These are phyloP conservation scores for Orbicella faveolata DNA, from an alignment of 64 coral and sea anemone species.

Conservation along the genomic window DNA sequence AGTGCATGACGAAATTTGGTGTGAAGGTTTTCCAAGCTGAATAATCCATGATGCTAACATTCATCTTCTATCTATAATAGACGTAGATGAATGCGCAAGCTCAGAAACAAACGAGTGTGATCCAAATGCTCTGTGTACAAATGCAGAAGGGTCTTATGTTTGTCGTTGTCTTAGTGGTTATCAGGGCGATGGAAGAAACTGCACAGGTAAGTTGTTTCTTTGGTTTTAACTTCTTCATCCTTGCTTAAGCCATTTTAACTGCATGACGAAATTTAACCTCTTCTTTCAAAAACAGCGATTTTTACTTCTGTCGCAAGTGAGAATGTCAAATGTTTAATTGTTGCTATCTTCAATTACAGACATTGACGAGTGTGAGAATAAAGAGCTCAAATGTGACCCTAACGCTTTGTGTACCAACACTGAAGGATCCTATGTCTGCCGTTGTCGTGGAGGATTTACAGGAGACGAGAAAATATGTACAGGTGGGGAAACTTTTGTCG, in stretches of 20 bases:
- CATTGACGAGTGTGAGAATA: neutral
- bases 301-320: neutral
- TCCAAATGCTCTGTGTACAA: neutral
- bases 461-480: no score
- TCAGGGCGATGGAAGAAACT: conserved; percentile 49
- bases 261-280: no score
- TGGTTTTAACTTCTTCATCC: neutral
- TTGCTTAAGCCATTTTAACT: neutral
- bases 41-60: neutral
- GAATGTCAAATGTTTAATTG: no score
- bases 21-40: no score
- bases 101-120: conserved; percentile 6
- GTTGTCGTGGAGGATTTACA: neutral
- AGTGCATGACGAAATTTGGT: no score
- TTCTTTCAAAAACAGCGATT: neutral
- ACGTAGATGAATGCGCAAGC: neutral
- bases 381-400: neutral
- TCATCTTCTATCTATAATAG: neutral
- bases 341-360: neutral
- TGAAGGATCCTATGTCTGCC: conserved; percentile 23
- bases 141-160: neutral
- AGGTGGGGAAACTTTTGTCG: no score
- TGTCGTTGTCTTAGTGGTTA: conserved; percentile 52
- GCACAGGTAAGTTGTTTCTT: neutral
- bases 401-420: conserved; percentile 8